Evolutionary conservation across 2,113 vertebrate species (phyloP).

Genomic region (Takifugu flavidus): DNA sequence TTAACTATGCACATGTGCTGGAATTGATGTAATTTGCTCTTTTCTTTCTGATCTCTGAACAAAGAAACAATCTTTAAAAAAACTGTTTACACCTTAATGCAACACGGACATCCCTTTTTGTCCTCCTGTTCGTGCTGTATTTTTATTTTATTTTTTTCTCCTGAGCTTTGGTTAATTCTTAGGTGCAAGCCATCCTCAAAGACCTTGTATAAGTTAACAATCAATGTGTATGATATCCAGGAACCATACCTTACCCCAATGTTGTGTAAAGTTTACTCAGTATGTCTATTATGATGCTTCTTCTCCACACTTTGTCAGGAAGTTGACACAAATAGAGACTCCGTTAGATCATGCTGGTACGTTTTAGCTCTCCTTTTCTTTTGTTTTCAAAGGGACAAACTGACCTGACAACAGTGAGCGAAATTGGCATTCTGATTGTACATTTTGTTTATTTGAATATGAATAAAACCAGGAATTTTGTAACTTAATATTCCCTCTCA

Average conservation of each 20-base stretch:
- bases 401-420: conserved; percentile 77
- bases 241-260: conserved; percentile 54
- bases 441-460: conserved; percentile 72
- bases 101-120: conserved; percentile 60
- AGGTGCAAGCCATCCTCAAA: conserved; percentile 28
- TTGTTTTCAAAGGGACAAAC: conserved; percentile 45
- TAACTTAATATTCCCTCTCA: conserved; percentile 42
- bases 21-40: conserved; percentile 32
- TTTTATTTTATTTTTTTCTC: background rate
- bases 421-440: conserved; percentile 77
- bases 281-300: conserved; percentile 59
- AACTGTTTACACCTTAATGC: conserved; percentile 62
- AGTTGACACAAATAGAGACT: conserved; percentile 28
- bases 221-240: conserved; percentile 65
- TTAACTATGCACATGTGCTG: conserved; percentile 47
- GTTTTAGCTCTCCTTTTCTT: conserved; percentile 33
- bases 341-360: conserved; percentile 56
- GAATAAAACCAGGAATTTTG: conserved; percentile 74
- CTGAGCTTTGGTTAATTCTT: conserved; percentile 33
- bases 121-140: conserved; percentile 46
- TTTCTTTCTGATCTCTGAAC: conserved; percentile 25
- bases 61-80: conserved; percentile 48
- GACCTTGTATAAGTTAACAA: conserved; percentile 66
- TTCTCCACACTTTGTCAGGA: conserved; percentile 64
- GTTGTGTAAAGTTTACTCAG: conserved; percentile 62